Evolutionary conservation across 2,113 vertebrate species (phyloP).

Genomic region (Pseudopodoces humilis): DNA sequence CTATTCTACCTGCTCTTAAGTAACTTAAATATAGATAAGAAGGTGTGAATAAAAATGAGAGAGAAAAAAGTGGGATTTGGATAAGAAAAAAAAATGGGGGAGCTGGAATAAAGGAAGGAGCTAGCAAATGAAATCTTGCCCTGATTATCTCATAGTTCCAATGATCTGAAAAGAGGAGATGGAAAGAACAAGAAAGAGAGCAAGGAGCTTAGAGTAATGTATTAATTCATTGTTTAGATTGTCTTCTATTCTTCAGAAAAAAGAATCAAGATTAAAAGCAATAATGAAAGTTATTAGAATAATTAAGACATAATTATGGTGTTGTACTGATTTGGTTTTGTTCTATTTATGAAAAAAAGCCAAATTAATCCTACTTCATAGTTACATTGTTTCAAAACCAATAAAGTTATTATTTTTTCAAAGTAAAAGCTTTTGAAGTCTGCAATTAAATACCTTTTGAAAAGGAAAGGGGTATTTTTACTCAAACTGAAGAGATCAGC

Average conservation of each 20-base stretch:
- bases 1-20: background rate
- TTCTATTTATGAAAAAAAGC: slow-evolving; percentile 38
- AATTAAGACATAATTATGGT: slow-evolving; percentile 66
- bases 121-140: slow-evolving; percentile 22
- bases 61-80: background rate
- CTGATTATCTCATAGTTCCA: slow-evolving; percentile 44
- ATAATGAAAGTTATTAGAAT: slow-evolving; percentile 65
- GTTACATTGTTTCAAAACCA: slow-evolving; percentile 7
- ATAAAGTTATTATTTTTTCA: background rate
- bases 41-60: background rate
- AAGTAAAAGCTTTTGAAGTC: slow-evolving; percentile 15
- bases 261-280: slow-evolving; percentile 61
- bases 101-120: background rate
- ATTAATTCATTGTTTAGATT: slow-evolving; percentile 70
- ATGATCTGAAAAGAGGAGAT: slow-evolving; percentile 14
- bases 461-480: background rate
- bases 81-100: background rate
- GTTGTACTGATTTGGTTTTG: slow-evolving; percentile 55
- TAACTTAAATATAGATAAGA: background rate
- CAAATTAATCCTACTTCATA: slow-evolving; percentile 31
- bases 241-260: slow-evolving; percentile 59
- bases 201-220: slow-evolving; percentile 66
- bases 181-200: slow-evolving; percentile 45
- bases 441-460: background rate
- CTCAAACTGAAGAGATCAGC: background rate